Evolutionary conservation across 2,113 vertebrate genomes (phyloP), one percentile per base, ranked within the genome.

Genomic region (Sceloporus tristichus): DNA sequence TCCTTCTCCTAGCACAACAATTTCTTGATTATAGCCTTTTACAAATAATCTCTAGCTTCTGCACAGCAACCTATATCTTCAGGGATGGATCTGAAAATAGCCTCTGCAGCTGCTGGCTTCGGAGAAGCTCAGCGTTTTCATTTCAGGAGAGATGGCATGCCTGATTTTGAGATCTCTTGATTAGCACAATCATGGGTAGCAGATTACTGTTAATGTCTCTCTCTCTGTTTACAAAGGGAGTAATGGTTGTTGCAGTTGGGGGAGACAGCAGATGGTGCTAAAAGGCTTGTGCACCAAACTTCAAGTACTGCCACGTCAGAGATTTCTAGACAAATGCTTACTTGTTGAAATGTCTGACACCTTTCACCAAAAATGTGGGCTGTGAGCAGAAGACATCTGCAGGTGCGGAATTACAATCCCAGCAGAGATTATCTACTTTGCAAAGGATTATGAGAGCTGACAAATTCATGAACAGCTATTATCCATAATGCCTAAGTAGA

Each of bases 221-320:
- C 16, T 82, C 5, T 82, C 5, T 4, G 19, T 25, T 48, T 23
- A 19, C 16, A 74, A 6, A 27, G 53, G 71, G 34, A 76, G 34
- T 38, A 29, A 19, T 65, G 1, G 16, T 0, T 48, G 25, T 75
- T 77, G 23, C 38, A 65, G 74, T 73, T 74, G 0, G 1, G 74
- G 88, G 86, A 54, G 84, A 77, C 92, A 92, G 91, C 92, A 94
- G 95, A 70, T 90, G 93, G 94, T 89, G 87, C 86, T 89, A 76
- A 89, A 42, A 84, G 88, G 82, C 91, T 83, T 90, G 88, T 65
- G 85, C 88, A 75, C 21, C 23, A 73, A 48, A 53, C 14, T 65
- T 19, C 27, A n/a, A 13, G 54, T 59, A 71, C 3, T 48, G n/a
- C 16, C 38, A 86, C 21, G 86, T 79, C 23, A 34, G 18, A 85